Evolutionary conservation across 2,888 invertebrate species (phyloP), one percentile per base, ranked within the genome.

Genomic region (Hartigia nigra): DNA sequence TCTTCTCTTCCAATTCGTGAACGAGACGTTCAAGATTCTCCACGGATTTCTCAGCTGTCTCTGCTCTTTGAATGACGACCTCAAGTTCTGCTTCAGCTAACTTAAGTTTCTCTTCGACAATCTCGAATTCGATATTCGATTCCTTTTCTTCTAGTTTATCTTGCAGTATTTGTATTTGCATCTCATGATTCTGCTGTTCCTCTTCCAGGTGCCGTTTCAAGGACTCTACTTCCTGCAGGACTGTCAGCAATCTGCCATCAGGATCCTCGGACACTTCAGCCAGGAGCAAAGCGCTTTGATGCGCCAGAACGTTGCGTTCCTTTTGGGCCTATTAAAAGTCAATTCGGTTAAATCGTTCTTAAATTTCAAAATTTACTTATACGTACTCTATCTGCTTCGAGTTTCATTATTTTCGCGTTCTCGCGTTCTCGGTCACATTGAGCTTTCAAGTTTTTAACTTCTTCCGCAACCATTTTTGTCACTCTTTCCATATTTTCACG

Each of bases 51-150:
- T 94, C 94, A 76, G 94, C 93, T 76, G 91, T 92, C 86, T 95
- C 95, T 0, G 95, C 95, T 79, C 95, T 90, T 81, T 94, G 93
- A 12, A 93, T 81, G 0, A 95, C 94, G 82, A 93, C 93, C 83
- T 93, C 93, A 1, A 95, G 92, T 85, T 96, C 95, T n/a, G 94
- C 94, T 87, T 95, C 95, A 0, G 94, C 95, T 0, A 95, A 89
- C 87, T 93, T 94, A 69, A 96, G 92, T 85, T 95, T 95, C 89
- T 96, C 95, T 84, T 95, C 95, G 87, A 95, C 93, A 0, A 95
- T 90, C 35, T 95, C 94, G 23, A 95, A 93, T 87, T 95, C 95
- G 0, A 94, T 94, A 85, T 95, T 95, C 82, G 94, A 93, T 83
- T 95, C 94, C 82, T 94, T 93, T 83, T 95, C 95, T 75, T 95